Evolutionary conservation across 2,797 vertebrate genomes (phyloP).

Genomic region (Phoxinus dragarum): DNA sequence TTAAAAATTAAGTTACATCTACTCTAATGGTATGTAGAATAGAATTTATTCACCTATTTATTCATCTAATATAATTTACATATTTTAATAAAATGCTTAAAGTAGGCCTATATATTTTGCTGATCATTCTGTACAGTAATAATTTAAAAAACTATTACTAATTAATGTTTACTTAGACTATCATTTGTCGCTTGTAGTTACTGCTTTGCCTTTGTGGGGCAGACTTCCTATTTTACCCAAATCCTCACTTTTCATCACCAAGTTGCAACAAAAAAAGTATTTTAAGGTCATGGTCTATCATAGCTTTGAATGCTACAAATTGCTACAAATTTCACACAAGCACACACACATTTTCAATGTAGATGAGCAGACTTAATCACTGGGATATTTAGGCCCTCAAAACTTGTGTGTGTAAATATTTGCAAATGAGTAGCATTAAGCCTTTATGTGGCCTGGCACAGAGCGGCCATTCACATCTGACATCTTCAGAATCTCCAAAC

Average conservation of each 20-base stretch:
- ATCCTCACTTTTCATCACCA: background rate
- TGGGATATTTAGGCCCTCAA: constrained; percentile 22
- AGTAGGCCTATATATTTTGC: background rate
- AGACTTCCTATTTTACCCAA: background rate
- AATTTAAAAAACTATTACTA: background rate
- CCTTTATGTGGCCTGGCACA: constrained; percentile 38
- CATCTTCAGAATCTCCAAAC: constrained; percentile 26
- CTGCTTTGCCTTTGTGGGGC: background rate
- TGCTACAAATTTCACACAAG: background rate
- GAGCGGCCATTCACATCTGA: constrained; percentile 41
- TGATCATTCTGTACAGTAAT: background rate
- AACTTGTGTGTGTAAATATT: constrained; percentile 49
- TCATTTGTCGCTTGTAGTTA: background rate
- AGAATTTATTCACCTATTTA: background rate
- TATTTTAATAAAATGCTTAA: constrained; percentile 1
- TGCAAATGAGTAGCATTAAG: constrained; percentile 48
- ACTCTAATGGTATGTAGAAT: background rate
- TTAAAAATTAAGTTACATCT: background rate
- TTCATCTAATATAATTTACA: too few species aligned
- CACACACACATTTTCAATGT: constrained; percentile 4
- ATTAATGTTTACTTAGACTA: background rate
- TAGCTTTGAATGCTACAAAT: background rate
- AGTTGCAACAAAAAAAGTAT: background rate
- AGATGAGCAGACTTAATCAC: constrained; percentile 27
- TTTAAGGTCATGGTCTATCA: background rate